phyloP scores from a whole-genome alignment of 92 coral and sea anemone genomes.

The Siderastrea siderea region DNA sequence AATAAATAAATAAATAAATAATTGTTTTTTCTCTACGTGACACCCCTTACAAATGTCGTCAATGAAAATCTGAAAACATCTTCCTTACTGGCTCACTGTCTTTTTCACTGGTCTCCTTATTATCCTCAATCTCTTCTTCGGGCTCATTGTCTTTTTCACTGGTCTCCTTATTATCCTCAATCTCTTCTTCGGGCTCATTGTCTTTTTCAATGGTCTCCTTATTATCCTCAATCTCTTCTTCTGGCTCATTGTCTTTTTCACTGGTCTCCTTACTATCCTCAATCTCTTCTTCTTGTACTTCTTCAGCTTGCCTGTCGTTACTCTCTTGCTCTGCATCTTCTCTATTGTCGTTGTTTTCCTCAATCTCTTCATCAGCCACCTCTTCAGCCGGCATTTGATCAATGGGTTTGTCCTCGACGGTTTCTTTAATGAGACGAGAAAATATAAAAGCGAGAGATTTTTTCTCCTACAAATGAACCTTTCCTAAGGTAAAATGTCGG shows the following conservation, averaged over 20 bases:
- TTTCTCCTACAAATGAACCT: too few relatives aligned
- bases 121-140: constrained; percentile 9
- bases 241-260: neutral
- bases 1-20: too few relatives aligned
- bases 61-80: neutral
- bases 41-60: too few relatives aligned
- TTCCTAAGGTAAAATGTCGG: too few relatives aligned
- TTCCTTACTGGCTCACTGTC: constrained; percentile 2
- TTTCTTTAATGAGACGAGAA: constrained; percentile 50
- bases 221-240: constrained; percentile 7
- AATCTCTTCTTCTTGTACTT: neutral
- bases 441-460: too few relatives aligned
- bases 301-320: neutral
- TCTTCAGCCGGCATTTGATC: constrained; percentile 85
- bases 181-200: constrained; percentile 1
- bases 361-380: constrained; percentile 81
- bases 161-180: neutral
- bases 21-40: too few relatives aligned
- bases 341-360: constrained; percentile 10
- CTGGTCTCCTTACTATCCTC: neutral
- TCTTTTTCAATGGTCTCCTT: neutral
- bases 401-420: constrained; percentile 88
- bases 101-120: neutral
- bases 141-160: neutral
- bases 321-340: neutral